A percentile compares a stretch with the other conserved stretches of the same genome.
These are phyloP conservation scores for Ptychadena robeensis DNA, from an alignment of 2,797 vertebrate species.

Conservation along the genomic window DNA sequence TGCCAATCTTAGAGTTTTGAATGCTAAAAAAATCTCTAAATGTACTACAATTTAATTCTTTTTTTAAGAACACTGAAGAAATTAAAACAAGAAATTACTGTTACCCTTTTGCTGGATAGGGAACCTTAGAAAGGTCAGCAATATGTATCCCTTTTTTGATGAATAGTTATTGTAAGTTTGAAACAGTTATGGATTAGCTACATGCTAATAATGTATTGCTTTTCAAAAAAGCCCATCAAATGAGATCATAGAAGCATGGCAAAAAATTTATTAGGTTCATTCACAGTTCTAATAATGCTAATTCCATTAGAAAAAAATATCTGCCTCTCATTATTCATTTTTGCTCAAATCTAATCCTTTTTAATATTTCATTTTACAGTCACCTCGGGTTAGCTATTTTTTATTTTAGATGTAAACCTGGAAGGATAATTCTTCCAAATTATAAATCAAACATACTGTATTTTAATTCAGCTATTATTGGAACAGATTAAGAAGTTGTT, in stretches of 20 bases:
- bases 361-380: constrained; percentile 61
- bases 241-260: background rate
- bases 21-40: no score
- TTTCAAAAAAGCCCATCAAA: background rate
- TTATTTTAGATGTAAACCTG: constrained; percentile 1
- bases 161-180: background rate
- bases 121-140: background rate
- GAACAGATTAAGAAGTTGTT: background rate
- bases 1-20: no score
- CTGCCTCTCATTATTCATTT: constrained; percentile 55
- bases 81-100: background rate
- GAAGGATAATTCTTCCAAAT: constrained; percentile 3
- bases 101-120: background rate
- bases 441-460: background rate
- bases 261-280: constrained; percentile 62
- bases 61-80: background rate
- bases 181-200: background rate
- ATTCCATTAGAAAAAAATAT: constrained; percentile 61
- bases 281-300: constrained; percentile 62
- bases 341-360: constrained; percentile 44
- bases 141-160: background rate
- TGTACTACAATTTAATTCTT: no score
- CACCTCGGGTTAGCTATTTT: constrained; percentile 13
- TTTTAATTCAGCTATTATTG: background rate
- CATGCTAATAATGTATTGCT: background rate